Base-by-base conservation (phyloP, 2,797 vertebrate species). In the Gadopsis marmoratus region DNA sequence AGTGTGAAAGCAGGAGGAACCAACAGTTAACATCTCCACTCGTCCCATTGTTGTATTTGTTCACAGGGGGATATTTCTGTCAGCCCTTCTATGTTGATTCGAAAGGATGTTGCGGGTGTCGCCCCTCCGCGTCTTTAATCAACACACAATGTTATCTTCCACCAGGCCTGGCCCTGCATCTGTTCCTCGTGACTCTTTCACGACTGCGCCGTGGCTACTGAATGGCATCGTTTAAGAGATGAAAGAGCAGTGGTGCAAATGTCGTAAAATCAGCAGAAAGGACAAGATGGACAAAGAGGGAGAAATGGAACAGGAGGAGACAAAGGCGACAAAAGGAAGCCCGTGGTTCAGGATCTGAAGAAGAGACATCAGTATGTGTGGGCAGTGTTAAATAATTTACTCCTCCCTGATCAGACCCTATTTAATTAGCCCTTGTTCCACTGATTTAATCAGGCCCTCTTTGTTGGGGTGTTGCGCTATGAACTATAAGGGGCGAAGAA, bases 371-470 rank as follows among this genome's bases (percentile, higher is more conserved):
- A 86, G 72, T 51, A 77, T 91, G 89, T 93, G 95, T 88, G 82
- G 82, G 86, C 79, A 66, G 91, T 89, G 90, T 95, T 93, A 96
- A 96, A 95, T 94, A 91, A 95, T 94, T 96, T 93, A 95, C 94
- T 83, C 93, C 89, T 92, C 92, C 89, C 0, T 79, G 94, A 95
- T 95, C 93, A 93, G 79, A 78, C 91, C 90, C 92, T 93, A 90
- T 96, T 95, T 96, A 97, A 97, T 97, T 95, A 96, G 94, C 83
- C 92, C 94, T 76, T 88, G 89, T 87, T 95, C 89, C 89, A 92
- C 92, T 6, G 8, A 83, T 82, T 88, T 93, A 94, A 95, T 83
- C 94, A 93, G 93, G 76, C 77, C 86, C 89, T 90, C 64, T 43
- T 50, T 90, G 79, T 88, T 50, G 82, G 85, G 90, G 86, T 1